Percentiles rank a stretch among this genome's conserved stretches.
phyloP scores from a whole-genome alignment of 2,113 vertebrate species.

The Melanerpes formicivorus region DNA sequence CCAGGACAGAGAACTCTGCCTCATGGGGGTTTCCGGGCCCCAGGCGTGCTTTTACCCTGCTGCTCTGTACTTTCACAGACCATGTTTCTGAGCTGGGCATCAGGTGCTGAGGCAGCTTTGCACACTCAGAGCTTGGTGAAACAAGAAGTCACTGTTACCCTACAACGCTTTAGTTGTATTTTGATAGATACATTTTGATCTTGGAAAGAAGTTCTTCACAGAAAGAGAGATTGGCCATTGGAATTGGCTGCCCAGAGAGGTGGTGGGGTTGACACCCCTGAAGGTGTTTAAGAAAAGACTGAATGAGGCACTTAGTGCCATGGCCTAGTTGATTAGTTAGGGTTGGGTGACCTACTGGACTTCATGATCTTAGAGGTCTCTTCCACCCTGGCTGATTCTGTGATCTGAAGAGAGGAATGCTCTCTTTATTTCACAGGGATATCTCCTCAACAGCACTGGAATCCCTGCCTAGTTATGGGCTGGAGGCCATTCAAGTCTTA shows the following conservation, averaged over 20 bases:
- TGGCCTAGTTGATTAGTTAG: no score
- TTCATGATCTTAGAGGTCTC: no score
- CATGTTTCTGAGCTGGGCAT: neutral
- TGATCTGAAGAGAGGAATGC: neutral
- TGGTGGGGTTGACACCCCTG: no score
- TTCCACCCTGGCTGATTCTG: no score
- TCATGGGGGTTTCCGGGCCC: neutral
- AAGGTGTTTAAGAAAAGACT: no score
- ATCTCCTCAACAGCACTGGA: constrained; percentile 87
- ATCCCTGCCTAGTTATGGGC: constrained; percentile 83
- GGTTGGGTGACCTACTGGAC: no score
- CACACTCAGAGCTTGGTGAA: neutral
- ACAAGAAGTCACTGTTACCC: fast-evolving
- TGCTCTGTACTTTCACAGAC: neutral
- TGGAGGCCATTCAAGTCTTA: constrained; percentile 83
- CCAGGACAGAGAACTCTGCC: neutral
- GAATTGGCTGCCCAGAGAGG: no score
- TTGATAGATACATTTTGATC: neutral
- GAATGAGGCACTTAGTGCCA: no score
- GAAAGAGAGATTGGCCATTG: no score
- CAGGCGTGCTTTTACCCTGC: fast-evolving
- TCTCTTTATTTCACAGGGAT: constrained; percentile 78
- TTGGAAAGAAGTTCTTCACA: no score
- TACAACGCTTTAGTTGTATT: neutral
- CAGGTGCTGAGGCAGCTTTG: neutral